phyloP scores from a whole-genome alignment of 2,113 vertebrate genomes.

The Cephalopholis sonnerati region DNA sequence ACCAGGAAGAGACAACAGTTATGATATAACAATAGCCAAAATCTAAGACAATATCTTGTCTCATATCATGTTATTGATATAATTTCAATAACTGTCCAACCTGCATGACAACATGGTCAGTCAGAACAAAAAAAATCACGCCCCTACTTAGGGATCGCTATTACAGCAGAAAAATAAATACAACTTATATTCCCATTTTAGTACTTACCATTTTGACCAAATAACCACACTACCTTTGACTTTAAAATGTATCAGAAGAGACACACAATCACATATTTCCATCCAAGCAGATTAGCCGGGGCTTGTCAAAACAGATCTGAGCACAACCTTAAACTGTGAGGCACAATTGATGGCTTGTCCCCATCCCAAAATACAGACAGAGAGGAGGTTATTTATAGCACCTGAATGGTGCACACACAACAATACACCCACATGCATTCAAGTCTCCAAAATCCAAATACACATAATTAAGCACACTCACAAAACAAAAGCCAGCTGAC shows the following conservation, averaged over 20 bases:
- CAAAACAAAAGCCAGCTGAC: constrained; percentile 22
- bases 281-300: constrained; percentile 1
- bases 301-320: background rate
- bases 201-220: too few species aligned
- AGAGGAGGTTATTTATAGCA: constrained; percentile 50
- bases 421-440: constrained; percentile 10
- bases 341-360: constrained; percentile 40
- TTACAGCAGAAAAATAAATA: too few species aligned
- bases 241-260: background rate
- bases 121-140: too few species aligned
- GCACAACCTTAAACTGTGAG: constrained; percentile 32
- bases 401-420: constrained; percentile 33
- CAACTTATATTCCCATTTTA: too few species aligned
- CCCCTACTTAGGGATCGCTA: too few species aligned
- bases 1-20: too few species aligned
- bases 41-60: too few species aligned
- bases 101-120: too few species aligned
- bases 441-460: constrained; percentile 17
- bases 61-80: too few species aligned
- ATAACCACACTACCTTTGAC: too few species aligned
- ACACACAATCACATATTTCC: background rate
- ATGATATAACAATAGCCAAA: too few species aligned
- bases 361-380: constrained; percentile 19
- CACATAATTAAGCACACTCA: constrained; percentile 14
- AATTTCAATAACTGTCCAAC: too few species aligned